Evolutionary conservation across 2,113 vertebrate genomes (phyloP), one percentile per base, ranked within the genome.

Genomic region (Thermophis baileyi): DNA sequence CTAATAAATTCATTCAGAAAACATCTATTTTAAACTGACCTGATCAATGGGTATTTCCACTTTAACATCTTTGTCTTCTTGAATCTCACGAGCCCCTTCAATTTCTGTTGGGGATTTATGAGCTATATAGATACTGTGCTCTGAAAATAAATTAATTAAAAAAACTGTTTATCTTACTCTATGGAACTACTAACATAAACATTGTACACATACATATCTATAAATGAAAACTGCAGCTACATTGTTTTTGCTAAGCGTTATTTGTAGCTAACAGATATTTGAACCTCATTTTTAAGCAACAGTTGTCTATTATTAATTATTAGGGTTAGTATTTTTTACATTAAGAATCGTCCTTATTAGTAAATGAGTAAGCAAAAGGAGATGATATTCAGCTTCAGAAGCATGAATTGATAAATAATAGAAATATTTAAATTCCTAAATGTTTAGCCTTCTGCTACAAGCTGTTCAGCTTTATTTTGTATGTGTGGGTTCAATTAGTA

Each of bases 11-110:
- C 55, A 69, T 87, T 10, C 55, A 57, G 81, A 11, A 54, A 49
- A 49, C 50, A 85, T 74, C 53, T 94, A 46, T 16, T 25, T 94
- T 49, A 20, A 63, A n/a, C 60, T 87, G 89, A 95, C 93, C 92
- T 96, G 89, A 44, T 95, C 94, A 35, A 92, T 11, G 0, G 94
- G 94, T 10, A 94, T 47, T 4, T 96, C 95, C 92, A 93, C 95
- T 63, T 91, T 55, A 44, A 95, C 4, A 0, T 63, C 24, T 12
- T 57, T 87, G 1, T 95, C 95, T 27, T 95, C 95, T n/a, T 85
- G 91, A 35, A 94, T n/a, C 4, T 96, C 91, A 4, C 6, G 81
- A 0, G 90, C 90, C 25, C 89, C 95, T 81, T 96, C 85, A 44
- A 89, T 9, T 30, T 96, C 94, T 92, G 44, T 30, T n/a, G 60